Evolutionary conservation across 2,797 vertebrate genomes (phyloP).

Genomic region (Amblyopsis hoosieri): DNA sequence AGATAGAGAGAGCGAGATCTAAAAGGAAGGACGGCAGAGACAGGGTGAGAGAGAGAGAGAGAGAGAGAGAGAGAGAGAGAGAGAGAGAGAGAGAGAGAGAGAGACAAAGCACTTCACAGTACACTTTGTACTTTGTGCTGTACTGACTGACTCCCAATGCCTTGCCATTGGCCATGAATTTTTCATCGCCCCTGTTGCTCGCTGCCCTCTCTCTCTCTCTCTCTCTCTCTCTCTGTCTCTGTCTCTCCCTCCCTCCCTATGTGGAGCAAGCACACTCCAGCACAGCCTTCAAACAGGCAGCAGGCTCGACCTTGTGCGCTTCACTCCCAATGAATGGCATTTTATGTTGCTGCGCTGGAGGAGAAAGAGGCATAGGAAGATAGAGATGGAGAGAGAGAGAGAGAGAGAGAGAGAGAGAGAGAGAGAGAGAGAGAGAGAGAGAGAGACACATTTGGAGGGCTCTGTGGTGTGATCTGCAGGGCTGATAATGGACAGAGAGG

Average conservation of each 20-base stretch:
- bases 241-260: constrained; percentile 41
- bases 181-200: constrained; percentile 62
- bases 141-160: constrained; percentile 33
- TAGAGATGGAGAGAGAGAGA: constrained; percentile 34
- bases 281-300: constrained; percentile 44
- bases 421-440: constrained; percentile 34
- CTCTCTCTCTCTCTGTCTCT: constrained; percentile 21
- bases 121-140: constrained; percentile 29
- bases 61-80: neutral
- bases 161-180: constrained; percentile 54
- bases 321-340: constrained; percentile 44
- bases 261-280: constrained; percentile 43
- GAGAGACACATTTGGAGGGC: constrained; percentile 34
- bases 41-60: too few relatives aligned
- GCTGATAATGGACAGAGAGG: constrained; percentile 44
- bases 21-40: too few relatives aligned
- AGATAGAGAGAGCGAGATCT: too few relatives aligned
- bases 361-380: neutral
- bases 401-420: constrained; percentile 29
- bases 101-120: constrained; percentile 40
- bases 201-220: constrained; percentile 29
- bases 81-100: constrained; percentile 16
- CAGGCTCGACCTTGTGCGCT: constrained; percentile 57
- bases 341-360: constrained; percentile 38
- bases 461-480: constrained; percentile 34